Evolutionary conservation across 2,797 vertebrate genomes (phyloP).

Genomic region (Eulemur mongoz): DNA sequence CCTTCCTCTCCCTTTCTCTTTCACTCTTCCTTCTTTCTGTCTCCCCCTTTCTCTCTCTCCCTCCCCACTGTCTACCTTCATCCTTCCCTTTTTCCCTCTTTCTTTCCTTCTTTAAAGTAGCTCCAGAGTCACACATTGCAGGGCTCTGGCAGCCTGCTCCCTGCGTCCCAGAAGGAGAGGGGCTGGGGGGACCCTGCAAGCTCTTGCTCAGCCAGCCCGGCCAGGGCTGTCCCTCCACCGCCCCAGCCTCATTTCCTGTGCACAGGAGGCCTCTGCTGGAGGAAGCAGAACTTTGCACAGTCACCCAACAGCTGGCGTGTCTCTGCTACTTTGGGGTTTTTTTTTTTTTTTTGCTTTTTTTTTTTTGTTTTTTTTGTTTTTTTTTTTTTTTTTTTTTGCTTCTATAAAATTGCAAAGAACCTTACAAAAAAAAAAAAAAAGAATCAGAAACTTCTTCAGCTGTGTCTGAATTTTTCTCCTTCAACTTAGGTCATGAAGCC

Average conservation of each 20-base stretch:
- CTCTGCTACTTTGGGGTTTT: not conserved
- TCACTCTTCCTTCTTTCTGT: no score
- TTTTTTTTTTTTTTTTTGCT: not conserved
- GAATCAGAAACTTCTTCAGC: not conserved
- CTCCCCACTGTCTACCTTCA: not conserved
- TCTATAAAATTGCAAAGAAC: not conserved
- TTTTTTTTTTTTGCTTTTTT: not conserved
- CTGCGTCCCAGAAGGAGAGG: not conserved
- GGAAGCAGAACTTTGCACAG: not conserved
- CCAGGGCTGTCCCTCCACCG: rapidly evolving
- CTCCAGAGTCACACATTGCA: no score
- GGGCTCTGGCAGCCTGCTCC: not conserved
- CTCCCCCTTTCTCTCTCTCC: no score
- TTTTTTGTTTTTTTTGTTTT: not conserved
- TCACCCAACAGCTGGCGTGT: not conserved
- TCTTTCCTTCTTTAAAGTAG: not conserved
- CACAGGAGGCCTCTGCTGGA: slow-evolving; percentile 24
- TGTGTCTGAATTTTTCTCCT: not conserved
- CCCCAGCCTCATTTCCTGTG: not conserved
- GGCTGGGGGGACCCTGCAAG: not conserved
- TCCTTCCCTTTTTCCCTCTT: not conserved
- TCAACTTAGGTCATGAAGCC: not conserved
- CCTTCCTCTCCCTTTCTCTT: rapidly evolving
- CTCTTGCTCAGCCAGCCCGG: not conserved
- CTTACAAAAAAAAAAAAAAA: not conserved